These are phyloP conservation scores for Chloropsis hardwickii DNA, from an alignment of 2,113 vertebrate species.

Conservation along the genomic window DNA sequence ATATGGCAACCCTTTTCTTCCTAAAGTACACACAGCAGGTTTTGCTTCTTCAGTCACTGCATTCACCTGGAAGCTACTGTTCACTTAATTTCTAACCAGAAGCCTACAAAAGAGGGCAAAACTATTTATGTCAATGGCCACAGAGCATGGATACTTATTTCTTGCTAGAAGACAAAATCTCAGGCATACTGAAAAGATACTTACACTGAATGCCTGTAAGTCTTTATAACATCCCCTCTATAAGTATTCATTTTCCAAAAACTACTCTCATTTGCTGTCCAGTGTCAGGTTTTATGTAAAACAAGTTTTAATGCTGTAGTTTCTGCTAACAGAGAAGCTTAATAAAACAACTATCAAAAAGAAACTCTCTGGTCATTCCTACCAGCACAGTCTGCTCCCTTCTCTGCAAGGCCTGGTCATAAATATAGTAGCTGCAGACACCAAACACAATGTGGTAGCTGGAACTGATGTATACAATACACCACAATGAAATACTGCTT, in stretches of 20 bases:
- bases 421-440: slow-evolving; percentile 10
- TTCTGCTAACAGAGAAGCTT: background rate
- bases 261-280: background rate
- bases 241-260: background rate
- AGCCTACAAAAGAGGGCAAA: background rate
- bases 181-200: background rate
- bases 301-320: background rate
- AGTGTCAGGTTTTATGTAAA: background rate
- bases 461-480: background rate
- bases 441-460: background rate
- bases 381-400: background rate
- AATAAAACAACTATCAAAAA: background rate
- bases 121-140: background rate
- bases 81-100: background rate
- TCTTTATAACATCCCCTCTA: background rate
- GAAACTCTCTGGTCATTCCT: background rate
- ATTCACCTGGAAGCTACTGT: background rate
- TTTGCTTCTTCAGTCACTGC: background rate
- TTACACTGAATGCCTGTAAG: background rate
- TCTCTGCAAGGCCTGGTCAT: background rate
- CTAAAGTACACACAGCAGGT: background rate
- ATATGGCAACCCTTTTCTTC: background rate
- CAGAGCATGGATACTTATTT: background rate
- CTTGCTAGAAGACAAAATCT: background rate
- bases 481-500: background rate